Conservation (phyloP, 92 coral and sea anemone species). For the Epizoanthus ramosus region DNA sequence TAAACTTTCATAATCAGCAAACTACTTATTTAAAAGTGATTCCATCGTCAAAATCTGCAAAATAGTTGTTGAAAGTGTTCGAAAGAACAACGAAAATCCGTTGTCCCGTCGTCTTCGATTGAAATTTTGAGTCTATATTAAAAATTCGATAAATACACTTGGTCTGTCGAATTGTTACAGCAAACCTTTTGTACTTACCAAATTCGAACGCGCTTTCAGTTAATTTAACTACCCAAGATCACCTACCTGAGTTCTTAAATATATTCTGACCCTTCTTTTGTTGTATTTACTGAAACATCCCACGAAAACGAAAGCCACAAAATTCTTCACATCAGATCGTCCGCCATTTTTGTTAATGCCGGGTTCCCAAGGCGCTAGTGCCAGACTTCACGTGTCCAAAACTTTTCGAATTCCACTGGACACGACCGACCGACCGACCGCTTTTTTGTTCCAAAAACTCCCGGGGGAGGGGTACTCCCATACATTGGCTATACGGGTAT, state of each 20-base stretch:
- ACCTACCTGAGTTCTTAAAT: background rate
- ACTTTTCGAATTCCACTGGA: background rate
- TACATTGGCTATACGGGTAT: too few species aligned
- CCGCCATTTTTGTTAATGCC: slow-evolving; percentile 33
- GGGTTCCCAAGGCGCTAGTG: slow-evolving; percentile 29
- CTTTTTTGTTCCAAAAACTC: too few species aligned
- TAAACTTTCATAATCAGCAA: too few species aligned
- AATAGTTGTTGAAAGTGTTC: too few species aligned
- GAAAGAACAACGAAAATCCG: too few species aligned
- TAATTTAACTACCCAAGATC: background rate
- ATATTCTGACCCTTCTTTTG: background rate
- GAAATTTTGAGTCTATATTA: too few species aligned
- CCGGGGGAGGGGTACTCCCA: too few species aligned
- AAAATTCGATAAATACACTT: background rate
- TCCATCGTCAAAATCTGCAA: too few species aligned
- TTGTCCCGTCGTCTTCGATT: too few species aligned
- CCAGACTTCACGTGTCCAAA: background rate
- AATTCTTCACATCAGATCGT: background rate
- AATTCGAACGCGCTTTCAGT: background rate
- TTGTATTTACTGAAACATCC: background rate
- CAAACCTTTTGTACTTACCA: background rate
- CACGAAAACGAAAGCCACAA: slow-evolving; percentile 15
- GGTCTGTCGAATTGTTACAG: background rate
- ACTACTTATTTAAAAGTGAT: too few species aligned
- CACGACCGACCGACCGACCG: too few species aligned